Evolutionary conservation across 2,888 invertebrate genomes (phyloP).

Genomic region (Miltochrista miniata): DNA sequence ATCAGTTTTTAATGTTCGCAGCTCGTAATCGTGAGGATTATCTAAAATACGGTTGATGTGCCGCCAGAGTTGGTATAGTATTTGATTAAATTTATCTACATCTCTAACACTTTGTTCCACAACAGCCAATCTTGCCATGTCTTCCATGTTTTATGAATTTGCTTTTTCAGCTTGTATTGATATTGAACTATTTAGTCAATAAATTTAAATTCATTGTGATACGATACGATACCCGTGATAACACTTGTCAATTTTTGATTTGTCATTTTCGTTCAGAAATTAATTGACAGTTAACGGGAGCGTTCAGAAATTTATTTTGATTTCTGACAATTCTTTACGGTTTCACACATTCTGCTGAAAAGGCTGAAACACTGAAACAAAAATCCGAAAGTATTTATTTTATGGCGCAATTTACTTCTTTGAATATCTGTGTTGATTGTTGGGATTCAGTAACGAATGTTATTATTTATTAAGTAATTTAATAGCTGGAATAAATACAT

Average conservation of each 20-base stretch:
- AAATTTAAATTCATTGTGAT: slow-evolving; percentile 41
- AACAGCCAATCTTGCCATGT: slow-evolving; percentile 72
- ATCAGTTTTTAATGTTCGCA: slow-evolving; percentile 56
- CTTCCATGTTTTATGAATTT: slow-evolving; percentile 62
- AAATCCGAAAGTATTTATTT: not conserved
- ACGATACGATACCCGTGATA: slow-evolving; percentile 16
- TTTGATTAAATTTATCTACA: slow-evolving; percentile 54
- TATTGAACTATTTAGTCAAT: slow-evolving; percentile 19
- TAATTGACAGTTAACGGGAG: not conserved
- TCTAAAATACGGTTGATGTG: slow-evolving; percentile 64
- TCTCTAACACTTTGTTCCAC: slow-evolving; percentile 67
- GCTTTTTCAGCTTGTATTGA: slow-evolving; percentile 17
- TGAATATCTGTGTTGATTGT: too few species aligned
- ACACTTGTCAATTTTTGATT: slow-evolving; percentile 71
- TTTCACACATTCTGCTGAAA: too few species aligned
- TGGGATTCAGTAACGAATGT: too few species aligned
- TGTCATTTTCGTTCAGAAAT: slow-evolving; percentile 58
- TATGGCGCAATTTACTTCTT: too few species aligned
- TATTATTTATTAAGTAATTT: too few species aligned
- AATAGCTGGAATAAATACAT: too few species aligned
- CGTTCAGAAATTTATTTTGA: too few species aligned
- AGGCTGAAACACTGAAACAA: too few species aligned
- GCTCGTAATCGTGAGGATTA: slow-evolving; percentile 64
- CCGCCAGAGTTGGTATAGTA: slow-evolving; percentile 61
- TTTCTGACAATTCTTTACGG: too few species aligned